Evolutionary conservation across 2,113 vertebrate genomes (phyloP).

Genomic region (Gobius niger): DNA sequence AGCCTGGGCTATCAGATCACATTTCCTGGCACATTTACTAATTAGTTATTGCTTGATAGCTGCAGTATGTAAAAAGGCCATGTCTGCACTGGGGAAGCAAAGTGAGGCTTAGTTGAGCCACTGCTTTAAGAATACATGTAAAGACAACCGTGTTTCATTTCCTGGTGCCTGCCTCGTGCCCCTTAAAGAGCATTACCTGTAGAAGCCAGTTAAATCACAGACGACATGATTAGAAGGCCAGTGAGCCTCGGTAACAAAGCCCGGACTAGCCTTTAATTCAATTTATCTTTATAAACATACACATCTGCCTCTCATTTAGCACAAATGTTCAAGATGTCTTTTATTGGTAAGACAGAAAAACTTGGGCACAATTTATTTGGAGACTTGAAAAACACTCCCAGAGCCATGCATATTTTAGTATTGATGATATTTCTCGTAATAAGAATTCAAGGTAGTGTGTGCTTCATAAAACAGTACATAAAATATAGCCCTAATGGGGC

Average conservation of each 20-base stretch:
- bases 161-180: slow-evolving; percentile 75
- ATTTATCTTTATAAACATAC: slow-evolving; percentile 79
- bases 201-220: slow-evolving; percentile 79
- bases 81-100: slow-evolving; percentile 19
- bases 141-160: slow-evolving; percentile 80
- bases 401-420: slow-evolving; percentile 61
- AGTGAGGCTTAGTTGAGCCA: slow-evolving; percentile 42
- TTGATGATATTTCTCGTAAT: slow-evolving; percentile 66
- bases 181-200: slow-evolving; percentile 79
- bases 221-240: slow-evolving; percentile 73
- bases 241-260: slow-evolving; percentile 68
- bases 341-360: slow-evolving; percentile 67
- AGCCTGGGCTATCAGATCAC: background rate
- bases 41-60: slow-evolving; percentile 40
- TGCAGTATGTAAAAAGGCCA: slow-evolving; percentile 21
- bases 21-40: background rate
- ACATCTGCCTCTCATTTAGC: slow-evolving; percentile 76
- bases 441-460: slow-evolving; percentile 60
- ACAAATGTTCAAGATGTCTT: slow-evolving; percentile 74
- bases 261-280: slow-evolving; percentile 71
- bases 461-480: slow-evolving; percentile 71
- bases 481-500: slow-evolving; percentile 61
- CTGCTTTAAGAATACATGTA: slow-evolving; percentile 67
- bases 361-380: slow-evolving; percentile 70
- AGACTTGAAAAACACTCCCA: slow-evolving; percentile 57